phyloP scores from a whole-genome alignment of 2,888 invertebrate genomes.

The Melinaea marsaeus region DNA sequence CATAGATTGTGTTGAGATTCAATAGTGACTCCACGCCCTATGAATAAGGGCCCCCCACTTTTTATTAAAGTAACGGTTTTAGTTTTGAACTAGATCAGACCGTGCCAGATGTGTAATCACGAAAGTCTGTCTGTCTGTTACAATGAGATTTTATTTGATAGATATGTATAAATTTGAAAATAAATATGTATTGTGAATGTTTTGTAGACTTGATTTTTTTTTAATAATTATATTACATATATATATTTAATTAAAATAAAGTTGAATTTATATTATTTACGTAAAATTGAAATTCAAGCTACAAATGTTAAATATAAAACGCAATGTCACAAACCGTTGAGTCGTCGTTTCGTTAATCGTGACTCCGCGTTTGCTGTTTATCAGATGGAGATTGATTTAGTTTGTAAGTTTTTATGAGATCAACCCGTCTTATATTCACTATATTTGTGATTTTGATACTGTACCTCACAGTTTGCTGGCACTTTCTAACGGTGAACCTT shows the following conservation, averaged over 20 bases:
- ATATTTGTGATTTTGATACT: slow-evolving; percentile 30
- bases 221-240: too few relatives aligned
- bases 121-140: slow-evolving; percentile 4
- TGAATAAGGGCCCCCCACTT: slow-evolving; percentile 31
- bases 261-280: too few relatives aligned
- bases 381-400: slow-evolving; percentile 23
- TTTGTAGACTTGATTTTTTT: neutral
- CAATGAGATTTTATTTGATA: neutral
- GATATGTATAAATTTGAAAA: neutral
- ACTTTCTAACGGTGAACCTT: slow-evolving; percentile 36
- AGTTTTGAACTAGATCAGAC: slow-evolving; percentile 24
- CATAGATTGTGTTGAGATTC: too few relatives aligned
- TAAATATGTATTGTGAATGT: neutral
- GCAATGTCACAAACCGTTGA: neutral
- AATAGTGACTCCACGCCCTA: slow-evolving; percentile 15
- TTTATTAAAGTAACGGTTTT: slow-evolving; percentile 30
- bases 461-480: slow-evolving; percentile 28
- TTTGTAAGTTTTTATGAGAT: slow-evolving; percentile 26
- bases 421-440: slow-evolving; percentile 15
- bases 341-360: neutral
- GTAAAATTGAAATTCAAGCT: too few relatives aligned
- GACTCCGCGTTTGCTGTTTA: slow-evolving; percentile 18
- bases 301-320: neutral
- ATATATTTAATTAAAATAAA: too few relatives aligned
- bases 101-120: slow-evolving; percentile 24